Evolutionary conservation across 2,888 invertebrate species (phyloP).

Genomic region (Drosophila silvestris): DNA sequence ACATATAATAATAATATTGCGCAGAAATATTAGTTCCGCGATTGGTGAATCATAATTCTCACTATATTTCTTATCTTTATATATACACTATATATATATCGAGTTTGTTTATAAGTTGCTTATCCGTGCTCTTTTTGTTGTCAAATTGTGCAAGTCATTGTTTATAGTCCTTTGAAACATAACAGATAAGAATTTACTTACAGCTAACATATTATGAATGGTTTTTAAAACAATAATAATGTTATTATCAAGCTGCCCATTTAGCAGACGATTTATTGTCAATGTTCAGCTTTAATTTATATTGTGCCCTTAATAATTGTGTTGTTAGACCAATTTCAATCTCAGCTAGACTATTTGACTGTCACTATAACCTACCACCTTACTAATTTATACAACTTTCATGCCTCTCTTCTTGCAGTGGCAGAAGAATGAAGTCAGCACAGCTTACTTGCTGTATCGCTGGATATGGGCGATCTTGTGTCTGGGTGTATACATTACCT

Average conservation of each 20-base stretch:
- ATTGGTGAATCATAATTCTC: slow-evolving; percentile 1
- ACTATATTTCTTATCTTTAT: slow-evolving; percentile 4
- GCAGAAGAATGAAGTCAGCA: slow-evolving; percentile 82
- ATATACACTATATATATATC: too few species aligned
- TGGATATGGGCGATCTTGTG: slow-evolving; percentile 83
- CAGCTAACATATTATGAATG: background rate
- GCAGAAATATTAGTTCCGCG: slow-evolving; percentile 1
- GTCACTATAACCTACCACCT: background rate
- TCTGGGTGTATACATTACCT: slow-evolving; percentile 72
- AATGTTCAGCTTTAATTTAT: background rate
- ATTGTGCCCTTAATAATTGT: background rate
- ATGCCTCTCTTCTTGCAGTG: slow-evolving; percentile 72
- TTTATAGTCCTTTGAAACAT: background rate
- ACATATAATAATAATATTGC: background rate
- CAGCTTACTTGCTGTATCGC: slow-evolving; percentile 81
- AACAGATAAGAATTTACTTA: background rate
- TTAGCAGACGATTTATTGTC: background rate
- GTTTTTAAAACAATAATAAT: background rate
- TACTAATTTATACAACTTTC: background rate
- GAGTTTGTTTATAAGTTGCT: background rate
- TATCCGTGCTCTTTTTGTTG: background rate
- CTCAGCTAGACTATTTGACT: background rate
- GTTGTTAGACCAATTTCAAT: background rate
- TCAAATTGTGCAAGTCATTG: background rate
- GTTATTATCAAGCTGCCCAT: background rate